Conservation (phyloP, 1,140 invertebrate genomes). For the Micrasema longulum region DNA sequence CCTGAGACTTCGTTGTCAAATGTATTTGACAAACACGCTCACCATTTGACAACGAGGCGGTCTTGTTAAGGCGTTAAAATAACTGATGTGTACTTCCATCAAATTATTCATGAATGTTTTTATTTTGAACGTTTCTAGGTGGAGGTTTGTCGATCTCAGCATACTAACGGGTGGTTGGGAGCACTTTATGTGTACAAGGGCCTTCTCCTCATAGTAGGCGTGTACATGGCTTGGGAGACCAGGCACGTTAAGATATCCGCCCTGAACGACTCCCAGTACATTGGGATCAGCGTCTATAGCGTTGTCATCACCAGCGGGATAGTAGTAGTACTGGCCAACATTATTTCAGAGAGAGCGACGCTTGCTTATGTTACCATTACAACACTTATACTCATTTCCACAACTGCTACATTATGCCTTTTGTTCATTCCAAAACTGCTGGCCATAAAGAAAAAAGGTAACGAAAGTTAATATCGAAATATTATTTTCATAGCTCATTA, state of each 20-base stretch:
- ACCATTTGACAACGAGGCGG: too few species aligned
- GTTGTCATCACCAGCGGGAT: slow-evolving; percentile 89
- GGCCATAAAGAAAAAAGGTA: slow-evolving; percentile 72
- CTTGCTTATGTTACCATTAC: slow-evolving; percentile 87
- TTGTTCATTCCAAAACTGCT: slow-evolving; percentile 89
- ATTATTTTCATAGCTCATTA: too few species aligned
- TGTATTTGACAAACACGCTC: too few species aligned
- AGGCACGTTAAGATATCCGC: slow-evolving; percentile 96
- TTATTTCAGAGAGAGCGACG: slow-evolving; percentile 86
- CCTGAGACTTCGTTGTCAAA: too few species aligned
- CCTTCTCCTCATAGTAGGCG: slow-evolving; percentile 86
- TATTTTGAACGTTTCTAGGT: too few species aligned
- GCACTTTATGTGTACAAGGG: slow-evolving; percentile 92
- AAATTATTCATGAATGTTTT: too few species aligned
- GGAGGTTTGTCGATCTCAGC: slow-evolving; percentile 86
- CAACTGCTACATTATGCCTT: slow-evolving; percentile 86
- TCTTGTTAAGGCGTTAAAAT: too few species aligned
- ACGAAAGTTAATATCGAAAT: too few species aligned
- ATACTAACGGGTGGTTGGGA: slow-evolving; percentile 88
- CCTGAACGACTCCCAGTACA: slow-evolving; percentile 97
- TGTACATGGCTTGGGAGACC: slow-evolving; percentile 99
- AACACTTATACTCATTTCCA: slow-evolving; percentile 84
- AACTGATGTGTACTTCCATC: too few species aligned
- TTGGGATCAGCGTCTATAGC: slow-evolving; percentile 92
- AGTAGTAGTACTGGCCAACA: slow-evolving; percentile 86